Evolutionary conservation across 2,888 invertebrate genomes (phyloP), one percentile per base, ranked within the genome.

Genomic region (Bimastos eiseni): DNA sequence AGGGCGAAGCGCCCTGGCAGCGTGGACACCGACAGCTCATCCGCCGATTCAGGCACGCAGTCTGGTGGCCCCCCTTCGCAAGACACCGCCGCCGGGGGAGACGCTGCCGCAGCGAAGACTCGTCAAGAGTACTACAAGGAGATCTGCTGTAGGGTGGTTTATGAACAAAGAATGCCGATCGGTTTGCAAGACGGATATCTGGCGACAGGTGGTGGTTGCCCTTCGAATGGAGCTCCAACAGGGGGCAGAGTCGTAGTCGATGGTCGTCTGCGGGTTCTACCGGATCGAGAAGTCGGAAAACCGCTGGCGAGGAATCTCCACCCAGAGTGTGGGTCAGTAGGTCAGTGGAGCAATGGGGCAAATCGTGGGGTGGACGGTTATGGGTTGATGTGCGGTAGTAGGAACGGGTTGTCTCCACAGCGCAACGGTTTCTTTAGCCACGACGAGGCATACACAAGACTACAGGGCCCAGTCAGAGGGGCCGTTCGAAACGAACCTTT

Each of bases 11-110:
- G 86, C 86, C 86, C 86, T 21, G 37, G 37, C 86, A 86, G 86
- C 86, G 37, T 86, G 37, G 86, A 86, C 86, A 86, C 86, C 0
- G 86, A 86, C 34, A 86, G 86, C 37, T 86, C 86, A n/a, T 70
- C 70, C 34, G 86, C 86, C 86, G 86, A 86, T 17, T 86, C 86
- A 34, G 36, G 86, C n/a, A 34, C 34, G 15, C 84, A 84, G 84
- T 21, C 84, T 24, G 36, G 36, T 37, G 19, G 86, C 86, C 86
- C 86, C 36, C 34, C 86, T 70, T 70, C 70, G 70, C 70, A 70
- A 13, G 30, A 70, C 70, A 15, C 41, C 70, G 70, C 70, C 30
- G 70, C 70, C 30, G 70, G n/a, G 70, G 70, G 70, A n/a, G n/a
- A 70, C n/a, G 5, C n/a, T 30, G 8, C 30, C n/a, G 70, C 70